phyloP scores from a whole-genome alignment of 2,888 invertebrate species.

The Agrotis exclamationis region DNA sequence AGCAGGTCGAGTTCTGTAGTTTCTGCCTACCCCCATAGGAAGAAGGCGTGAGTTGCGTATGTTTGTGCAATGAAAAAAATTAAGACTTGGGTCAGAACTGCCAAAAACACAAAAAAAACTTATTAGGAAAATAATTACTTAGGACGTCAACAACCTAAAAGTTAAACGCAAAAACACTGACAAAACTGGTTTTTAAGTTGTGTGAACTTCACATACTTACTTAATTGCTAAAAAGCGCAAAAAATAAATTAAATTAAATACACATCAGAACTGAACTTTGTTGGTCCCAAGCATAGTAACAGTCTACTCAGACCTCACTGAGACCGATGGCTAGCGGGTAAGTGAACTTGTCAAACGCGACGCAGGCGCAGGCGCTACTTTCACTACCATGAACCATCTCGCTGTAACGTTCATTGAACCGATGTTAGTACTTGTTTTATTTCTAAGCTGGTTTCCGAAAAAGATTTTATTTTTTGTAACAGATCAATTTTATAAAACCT shows the following conservation, averaged over 20 bases:
- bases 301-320: background rate
- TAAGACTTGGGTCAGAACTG: no score
- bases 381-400: constrained; percentile 65
- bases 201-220: background rate
- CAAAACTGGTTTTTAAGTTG: background rate
- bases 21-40: no score
- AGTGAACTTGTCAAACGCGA: constrained; percentile 66
- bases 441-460: background rate
- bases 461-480: background rate
- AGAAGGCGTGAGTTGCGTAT: no score
- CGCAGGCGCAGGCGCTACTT: constrained; percentile 61
- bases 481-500: no score
- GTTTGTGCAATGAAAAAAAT: no score
- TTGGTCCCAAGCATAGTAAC: background rate
- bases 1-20: no score
- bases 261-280: background rate
- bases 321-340: constrained; percentile 59
- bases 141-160: no score
- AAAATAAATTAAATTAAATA: no score
- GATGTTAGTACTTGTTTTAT: constrained; percentile 26
- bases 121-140: no score
- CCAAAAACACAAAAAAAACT: no score
- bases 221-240: no score
- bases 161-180: no score
- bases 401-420: constrained; percentile 61